Conservation (phyloP, 2,113 vertebrate species). For the Gulo gulo region DNA sequence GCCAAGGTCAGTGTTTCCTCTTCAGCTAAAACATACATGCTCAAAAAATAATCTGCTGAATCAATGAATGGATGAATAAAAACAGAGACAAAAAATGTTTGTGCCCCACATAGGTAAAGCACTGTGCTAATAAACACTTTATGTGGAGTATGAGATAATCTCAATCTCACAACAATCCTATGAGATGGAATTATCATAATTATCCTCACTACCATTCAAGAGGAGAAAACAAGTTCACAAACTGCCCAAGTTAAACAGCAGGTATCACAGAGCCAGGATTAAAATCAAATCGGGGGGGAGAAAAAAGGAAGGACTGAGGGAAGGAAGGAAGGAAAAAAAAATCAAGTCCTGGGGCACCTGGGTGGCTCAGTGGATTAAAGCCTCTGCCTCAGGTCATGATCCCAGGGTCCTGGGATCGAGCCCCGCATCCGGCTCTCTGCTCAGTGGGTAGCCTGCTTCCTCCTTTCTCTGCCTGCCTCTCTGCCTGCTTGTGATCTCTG, state of each 20-base stretch:
- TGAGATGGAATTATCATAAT: not conserved
- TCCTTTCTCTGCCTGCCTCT: too few relatives aligned
- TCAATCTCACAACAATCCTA: not conserved
- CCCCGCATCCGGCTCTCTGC: too few relatives aligned
- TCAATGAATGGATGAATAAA: not conserved
- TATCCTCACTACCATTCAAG: not conserved
- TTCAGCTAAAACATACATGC: not conserved
- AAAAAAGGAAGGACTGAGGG: too few relatives aligned
- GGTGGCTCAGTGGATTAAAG: too few relatives aligned
- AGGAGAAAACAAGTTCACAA: not conserved
- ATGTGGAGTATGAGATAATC: not conserved
- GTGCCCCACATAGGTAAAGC: not conserved
- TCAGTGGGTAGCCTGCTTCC: too few relatives aligned
- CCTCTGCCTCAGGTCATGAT: too few relatives aligned
- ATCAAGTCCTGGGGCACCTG: too few relatives aligned
- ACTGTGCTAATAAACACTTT: not conserved
- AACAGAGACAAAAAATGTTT: not conserved
- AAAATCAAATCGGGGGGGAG: not conserved
- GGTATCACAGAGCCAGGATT: not conserved
- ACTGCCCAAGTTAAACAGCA: not conserved
- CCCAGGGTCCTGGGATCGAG: too few relatives aligned
- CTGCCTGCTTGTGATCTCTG: too few relatives aligned
- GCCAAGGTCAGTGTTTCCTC: not conserved
- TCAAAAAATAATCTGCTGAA: constrained; percentile 21
- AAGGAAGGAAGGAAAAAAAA: too few relatives aligned